Evolutionary conservation across 2,888 invertebrate genomes (phyloP).

Genomic region (Macrosoma leucophasiata): DNA sequence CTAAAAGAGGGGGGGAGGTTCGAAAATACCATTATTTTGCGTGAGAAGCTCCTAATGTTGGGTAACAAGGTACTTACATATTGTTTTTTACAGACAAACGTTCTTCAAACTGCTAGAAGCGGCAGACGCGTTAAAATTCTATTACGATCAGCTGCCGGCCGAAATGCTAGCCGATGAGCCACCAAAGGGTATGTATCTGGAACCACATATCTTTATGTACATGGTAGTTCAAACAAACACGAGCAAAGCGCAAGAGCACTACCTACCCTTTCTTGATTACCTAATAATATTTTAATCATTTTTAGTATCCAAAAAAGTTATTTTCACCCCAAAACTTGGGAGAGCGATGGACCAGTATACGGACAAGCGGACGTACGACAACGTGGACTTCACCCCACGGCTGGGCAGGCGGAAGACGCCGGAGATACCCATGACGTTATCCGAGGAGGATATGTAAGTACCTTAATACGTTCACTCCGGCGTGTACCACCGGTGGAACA

Average conservation of each 20-base stretch:
- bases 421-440: slow-evolving; percentile 35
- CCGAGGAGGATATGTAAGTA: slow-evolving; percentile 50
- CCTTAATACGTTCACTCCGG: no score
- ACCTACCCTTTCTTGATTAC: neutral
- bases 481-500: no score
- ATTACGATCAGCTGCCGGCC: slow-evolving; percentile 53
- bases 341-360: slow-evolving; percentile 33
- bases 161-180: slow-evolving; percentile 46
- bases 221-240: neutral
- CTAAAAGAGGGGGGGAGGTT: no score
- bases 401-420: slow-evolving; percentile 45
- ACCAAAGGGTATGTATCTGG: slow-evolving; percentile 24
- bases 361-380: slow-evolving; percentile 37
- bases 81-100: slow-evolving; percentile 39
- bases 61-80: no score
- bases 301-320: slow-evolving; percentile 40
- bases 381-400: slow-evolving; percentile 55
- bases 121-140: slow-evolving; percentile 54
- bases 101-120: slow-evolving; percentile 52
- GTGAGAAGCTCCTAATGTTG: no score
- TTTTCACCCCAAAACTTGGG: slow-evolving; percentile 58
- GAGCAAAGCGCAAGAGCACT: neutral
- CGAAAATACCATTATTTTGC: no score
- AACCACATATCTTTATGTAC: no score
- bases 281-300: neutral